Percentiles rank a stretch among this genome's conserved stretches.
Conservation (phyloP, 2,797 vertebrate genomes). For the Naso thynnoides region DNA sequence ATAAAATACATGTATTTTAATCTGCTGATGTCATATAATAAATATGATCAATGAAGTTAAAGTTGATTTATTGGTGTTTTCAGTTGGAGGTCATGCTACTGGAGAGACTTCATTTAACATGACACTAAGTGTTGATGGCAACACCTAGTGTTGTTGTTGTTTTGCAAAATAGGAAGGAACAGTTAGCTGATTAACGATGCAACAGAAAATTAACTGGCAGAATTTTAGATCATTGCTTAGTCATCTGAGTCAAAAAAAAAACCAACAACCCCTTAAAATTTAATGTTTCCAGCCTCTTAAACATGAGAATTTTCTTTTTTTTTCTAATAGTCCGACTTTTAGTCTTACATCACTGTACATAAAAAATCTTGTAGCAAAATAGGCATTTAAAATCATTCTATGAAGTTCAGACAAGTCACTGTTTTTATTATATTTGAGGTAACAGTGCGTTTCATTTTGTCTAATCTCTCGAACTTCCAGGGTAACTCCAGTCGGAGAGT, state of each 20-base stretch:
- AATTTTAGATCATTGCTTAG: neutral
- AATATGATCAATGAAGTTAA: constrained; percentile 73
- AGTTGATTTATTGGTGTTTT: constrained; percentile 8
- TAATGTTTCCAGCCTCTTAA: too few relatives aligned
- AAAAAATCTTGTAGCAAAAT: too few relatives aligned
- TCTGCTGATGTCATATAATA: constrained; percentile 84
- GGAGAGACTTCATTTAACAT: neutral
- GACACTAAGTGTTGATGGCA: neutral
- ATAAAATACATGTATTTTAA: constrained; percentile 85
- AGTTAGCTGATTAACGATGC: neutral
- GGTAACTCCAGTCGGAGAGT: too few relatives aligned
- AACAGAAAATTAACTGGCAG: neutral
- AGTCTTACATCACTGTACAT: too few relatives aligned
- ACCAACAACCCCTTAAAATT: neutral
- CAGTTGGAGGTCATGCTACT: neutral
- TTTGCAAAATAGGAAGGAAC: neutral
- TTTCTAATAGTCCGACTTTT: too few relatives aligned
- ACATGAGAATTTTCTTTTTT: too few relatives aligned
- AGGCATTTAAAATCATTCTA: too few relatives aligned
- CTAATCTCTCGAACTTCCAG: too few relatives aligned
- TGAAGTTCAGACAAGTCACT: too few relatives aligned
- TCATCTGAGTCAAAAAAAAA: neutral
- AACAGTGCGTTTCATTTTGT: too few relatives aligned
- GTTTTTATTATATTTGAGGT: too few relatives aligned
- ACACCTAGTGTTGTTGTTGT: neutral